Conservation (phyloP, 2,113 vertebrate species). For the Cranoglanis bouderius region DNA sequence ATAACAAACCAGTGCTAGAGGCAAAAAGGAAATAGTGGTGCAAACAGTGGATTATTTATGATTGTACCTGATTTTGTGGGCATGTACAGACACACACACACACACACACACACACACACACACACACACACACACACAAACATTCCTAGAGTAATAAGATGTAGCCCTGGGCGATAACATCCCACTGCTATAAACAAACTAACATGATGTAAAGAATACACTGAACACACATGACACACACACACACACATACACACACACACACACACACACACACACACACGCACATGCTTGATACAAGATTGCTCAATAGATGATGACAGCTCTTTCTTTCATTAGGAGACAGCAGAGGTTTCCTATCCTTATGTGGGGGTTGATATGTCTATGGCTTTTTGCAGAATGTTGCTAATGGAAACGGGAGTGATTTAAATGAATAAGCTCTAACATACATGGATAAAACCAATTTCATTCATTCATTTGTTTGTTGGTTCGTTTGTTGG, state of each 20-base stretch:
- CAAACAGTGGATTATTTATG: conserved; percentile 22
- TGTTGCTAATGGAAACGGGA: not conserved
- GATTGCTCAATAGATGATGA: not conserved
- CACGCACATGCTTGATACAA: not conserved
- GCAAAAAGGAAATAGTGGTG: not conserved
- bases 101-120: conserved; percentile 30
- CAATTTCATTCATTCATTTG: not conserved
- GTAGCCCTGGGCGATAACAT: conserved; percentile 35
- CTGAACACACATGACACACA: conserved; percentile 35
- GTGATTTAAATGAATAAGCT: not conserved
- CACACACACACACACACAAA: conserved; percentile 13
- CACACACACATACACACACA: not conserved
- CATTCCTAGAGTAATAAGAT: conserved; percentile 43
- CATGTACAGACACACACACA: conserved; percentile 14
- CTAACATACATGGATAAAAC: not conserved
- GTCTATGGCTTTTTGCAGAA: not conserved
- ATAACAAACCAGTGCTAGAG: not conserved
- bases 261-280: conserved; percentile 19
- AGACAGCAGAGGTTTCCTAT: not conserved
- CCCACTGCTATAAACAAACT: conserved; percentile 48
- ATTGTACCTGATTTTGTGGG: conserved; percentile 4
- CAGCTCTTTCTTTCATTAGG: not conserved
- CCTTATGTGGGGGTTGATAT: not conserved
- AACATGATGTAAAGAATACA: conserved; percentile 42
- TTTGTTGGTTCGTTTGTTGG: not conserved